These are phyloP conservation scores for Lota lota DNA, from an alignment of 2,113 vertebrate species.

Conservation along the genomic window DNA sequence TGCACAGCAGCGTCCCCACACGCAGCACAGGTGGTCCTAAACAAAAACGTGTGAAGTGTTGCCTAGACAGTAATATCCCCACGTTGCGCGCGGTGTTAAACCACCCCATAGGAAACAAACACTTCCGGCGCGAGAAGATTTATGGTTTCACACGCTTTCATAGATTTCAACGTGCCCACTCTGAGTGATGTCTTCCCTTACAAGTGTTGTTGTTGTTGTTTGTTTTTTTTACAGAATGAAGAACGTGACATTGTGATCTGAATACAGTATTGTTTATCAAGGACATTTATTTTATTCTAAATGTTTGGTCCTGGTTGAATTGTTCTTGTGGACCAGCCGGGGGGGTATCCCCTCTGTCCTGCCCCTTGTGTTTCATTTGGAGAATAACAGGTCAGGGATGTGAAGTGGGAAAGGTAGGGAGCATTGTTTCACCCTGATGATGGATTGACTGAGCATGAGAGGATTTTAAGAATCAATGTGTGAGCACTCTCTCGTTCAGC, in stretches of 20 bases:
- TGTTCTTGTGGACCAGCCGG: constrained; percentile 39
- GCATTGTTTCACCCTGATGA: constrained; percentile 54
- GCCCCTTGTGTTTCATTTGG: background rate
- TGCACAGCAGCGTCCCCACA: constrained; percentile 49
- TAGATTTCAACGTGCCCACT: constrained; percentile 48
- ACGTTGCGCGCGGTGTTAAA: constrained; percentile 57
- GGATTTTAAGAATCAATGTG: background rate
- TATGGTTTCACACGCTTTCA: constrained; percentile 56
- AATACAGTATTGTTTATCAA: constrained; percentile 48
- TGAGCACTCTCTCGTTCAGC: too few species aligned
- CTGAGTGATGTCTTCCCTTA: constrained; percentile 67
- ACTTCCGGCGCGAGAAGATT: constrained; percentile 69
- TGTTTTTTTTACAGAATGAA: constrained; percentile 37
- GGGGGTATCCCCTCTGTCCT: constrained; percentile 31
- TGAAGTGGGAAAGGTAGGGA: constrained; percentile 24
- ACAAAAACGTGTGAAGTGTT: constrained; percentile 68
- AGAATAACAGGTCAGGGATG: too few species aligned
- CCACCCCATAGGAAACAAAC: constrained; percentile 73
- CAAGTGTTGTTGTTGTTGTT: constrained; percentile 38
- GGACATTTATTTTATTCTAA: background rate
- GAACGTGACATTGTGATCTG: constrained; percentile 35
- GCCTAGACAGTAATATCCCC: constrained; percentile 68
- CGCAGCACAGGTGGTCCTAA: constrained; percentile 68
- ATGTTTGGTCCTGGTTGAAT: constrained; percentile 17
- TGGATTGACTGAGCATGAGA: constrained; percentile 45